phyloP scores from a whole-genome alignment of 1,140 invertebrate genomes.

The Caenorhabditis briggsae region DNA sequence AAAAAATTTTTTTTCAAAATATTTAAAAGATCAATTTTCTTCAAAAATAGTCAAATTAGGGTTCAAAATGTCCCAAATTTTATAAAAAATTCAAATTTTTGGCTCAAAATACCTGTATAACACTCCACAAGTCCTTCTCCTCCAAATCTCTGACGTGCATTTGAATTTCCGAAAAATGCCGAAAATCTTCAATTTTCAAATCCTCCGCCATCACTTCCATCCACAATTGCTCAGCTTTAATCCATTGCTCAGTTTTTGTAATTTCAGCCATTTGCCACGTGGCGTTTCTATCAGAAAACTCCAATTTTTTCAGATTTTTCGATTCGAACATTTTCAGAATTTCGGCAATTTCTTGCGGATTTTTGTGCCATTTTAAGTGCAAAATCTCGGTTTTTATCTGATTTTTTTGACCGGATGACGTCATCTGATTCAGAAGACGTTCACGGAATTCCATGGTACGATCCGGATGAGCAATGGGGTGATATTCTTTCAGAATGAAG shows the following conservation, averaged over 20 bases:
- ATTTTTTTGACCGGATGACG: too few species aligned
- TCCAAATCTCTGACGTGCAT: conserved; percentile 18
- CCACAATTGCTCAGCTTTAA: not conserved
- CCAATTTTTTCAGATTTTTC: conserved; percentile 15
- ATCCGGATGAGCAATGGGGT: not conserved
- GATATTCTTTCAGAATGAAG: not conserved
- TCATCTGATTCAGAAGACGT: conserved; percentile 22
- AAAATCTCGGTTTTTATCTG: not conserved
- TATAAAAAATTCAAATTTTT: too few species aligned
- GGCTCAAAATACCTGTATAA: conserved; percentile 1
- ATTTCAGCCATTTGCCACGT: not conserved
- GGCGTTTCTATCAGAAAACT: conserved; percentile 10
- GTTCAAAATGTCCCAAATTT: too few species aligned
- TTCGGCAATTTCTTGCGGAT: not conserved
- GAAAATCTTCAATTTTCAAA: not conserved
- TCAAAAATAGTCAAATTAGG: too few species aligned
- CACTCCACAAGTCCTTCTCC: conserved; percentile 13
- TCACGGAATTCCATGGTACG: not conserved
- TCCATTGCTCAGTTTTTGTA: conserved; percentile 11
- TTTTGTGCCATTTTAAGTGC: not conserved
- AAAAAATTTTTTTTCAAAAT: not conserved
- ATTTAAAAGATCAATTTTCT: too few species aligned
- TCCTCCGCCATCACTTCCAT: not conserved
- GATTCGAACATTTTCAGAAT: not conserved
- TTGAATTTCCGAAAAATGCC: conserved; percentile 7